Percentiles rank a stretch among this genome's conserved stretches.
Conservation (phyloP, 2,888 invertebrate genomes). For the Hemistola chrysoprasaria region DNA sequence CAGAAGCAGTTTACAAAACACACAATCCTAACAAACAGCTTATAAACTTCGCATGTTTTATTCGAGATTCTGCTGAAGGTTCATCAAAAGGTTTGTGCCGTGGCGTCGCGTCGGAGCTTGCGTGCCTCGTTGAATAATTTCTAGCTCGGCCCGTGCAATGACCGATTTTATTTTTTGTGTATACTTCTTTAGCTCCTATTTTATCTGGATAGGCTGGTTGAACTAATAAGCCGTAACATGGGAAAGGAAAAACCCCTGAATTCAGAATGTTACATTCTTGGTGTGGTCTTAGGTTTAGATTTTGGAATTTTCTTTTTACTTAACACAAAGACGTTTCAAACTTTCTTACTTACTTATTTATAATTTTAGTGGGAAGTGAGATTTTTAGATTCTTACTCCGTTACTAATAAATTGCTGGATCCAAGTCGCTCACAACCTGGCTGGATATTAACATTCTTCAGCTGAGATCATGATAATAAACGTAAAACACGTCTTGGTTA, state of each 20-base stretch:
- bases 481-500: no score
- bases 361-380: no score
- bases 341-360: no score
- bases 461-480: no score
- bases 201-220: constrained; percentile 27
- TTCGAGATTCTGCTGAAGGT: constrained; percentile 10
- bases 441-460: no score
- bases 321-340: no score
- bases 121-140: constrained; percentile 17
- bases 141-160: constrained; percentile 35
- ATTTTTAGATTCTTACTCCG: no score
- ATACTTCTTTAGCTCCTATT: constrained; percentile 35
- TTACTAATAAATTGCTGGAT: no score
- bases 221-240: constrained; percentile 24
- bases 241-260: constrained; percentile 7
- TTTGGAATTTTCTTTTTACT: no score
- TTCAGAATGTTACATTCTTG: no score
- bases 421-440: no score
- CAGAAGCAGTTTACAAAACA: constrained; percentile 14
- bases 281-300: no score
- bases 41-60: constrained; percentile 19
- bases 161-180: constrained; percentile 41
- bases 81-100: constrained; percentile 1
- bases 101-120: constrained; percentile 8
- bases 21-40: constrained; percentile 15